Conservation (phyloP, 2,888 invertebrate genomes). For the Geotrupes spiniger region DNA sequence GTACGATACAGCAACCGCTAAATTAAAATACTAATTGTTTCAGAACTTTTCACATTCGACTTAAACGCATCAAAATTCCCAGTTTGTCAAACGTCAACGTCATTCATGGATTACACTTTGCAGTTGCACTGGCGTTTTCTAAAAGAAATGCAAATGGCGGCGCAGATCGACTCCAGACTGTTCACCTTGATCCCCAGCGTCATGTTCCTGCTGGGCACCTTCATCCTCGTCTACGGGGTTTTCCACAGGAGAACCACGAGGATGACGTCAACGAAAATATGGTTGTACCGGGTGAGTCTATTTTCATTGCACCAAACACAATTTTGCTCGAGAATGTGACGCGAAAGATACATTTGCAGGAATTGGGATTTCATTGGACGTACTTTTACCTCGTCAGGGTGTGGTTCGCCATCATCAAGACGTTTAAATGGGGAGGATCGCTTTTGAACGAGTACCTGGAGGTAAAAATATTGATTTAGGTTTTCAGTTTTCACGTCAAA, state of each 20-base stretch:
- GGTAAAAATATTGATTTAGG: conserved; percentile 20
- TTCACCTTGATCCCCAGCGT: conserved; percentile 25
- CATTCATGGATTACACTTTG: neutral
- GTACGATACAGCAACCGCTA: no score
- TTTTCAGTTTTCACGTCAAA: neutral
- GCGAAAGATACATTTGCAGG: conserved; percentile 30
- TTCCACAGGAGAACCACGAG: conserved; percentile 22
- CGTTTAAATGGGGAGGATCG: conserved; percentile 27
- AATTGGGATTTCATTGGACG: conserved; percentile 42
- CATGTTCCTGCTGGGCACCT: conserved; percentile 23
- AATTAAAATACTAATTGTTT: no score
- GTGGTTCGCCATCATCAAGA: conserved; percentile 40
- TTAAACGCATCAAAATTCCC: no score
- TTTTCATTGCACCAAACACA: neutral
- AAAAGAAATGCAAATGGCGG: neutral
- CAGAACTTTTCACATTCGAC: no score
- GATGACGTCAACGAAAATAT: conserved; percentile 17
- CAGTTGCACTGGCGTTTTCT: neutral
- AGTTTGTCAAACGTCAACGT: neutral
- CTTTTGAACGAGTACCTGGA: conserved; percentile 27
- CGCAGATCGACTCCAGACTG: conserved; percentile 17
- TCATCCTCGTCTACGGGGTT: conserved; percentile 19
- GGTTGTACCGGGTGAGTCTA: conserved; percentile 23
- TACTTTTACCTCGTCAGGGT: conserved; percentile 40
- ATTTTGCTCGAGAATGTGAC: neutral